Evolutionary conservation across 1,140 invertebrate species (phyloP), one percentile per base, ranked within the genome.

Genomic region (Drosophila persimilis): DNA sequence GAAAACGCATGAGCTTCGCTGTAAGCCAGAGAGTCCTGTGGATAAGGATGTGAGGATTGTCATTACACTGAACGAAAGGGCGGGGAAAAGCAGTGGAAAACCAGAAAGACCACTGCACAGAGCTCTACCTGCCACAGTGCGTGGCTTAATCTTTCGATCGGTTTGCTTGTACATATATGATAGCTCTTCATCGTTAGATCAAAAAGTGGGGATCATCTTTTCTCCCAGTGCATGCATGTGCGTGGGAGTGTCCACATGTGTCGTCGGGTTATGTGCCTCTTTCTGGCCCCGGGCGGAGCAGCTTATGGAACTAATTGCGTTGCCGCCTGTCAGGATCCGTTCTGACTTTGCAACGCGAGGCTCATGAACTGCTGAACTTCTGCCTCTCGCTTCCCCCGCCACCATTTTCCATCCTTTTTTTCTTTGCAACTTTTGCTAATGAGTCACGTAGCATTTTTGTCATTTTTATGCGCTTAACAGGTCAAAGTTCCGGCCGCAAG

Each of bases 371-470:
- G 26, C 8, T 52, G 48, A 57, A 55, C 61, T 65, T 46, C 24
- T 43, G 11, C 45, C 35, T 54, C 51, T 56, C 41, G 52, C 29
- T 1, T 24, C 45, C 35, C 47, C 13, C 6, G 17, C 17, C 17
- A 17, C 17, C 47, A 22, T 47, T 26, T 5, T 26, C 43, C 55
- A 24, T 24, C n/a, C 20, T 24, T 52, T 70, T 43, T 13, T 52
- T 57, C 15, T 61, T 54, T 50, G 53, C 15, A 53, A 52, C 35
- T 59, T 50, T 50, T 26, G 63, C 57, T 81, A 85, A 85, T 85
- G 81, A 85, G 81, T 67, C 81, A 88, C 81, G 81, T 85, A 67
- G 65, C 83, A 55, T 71, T 65, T 86, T 86, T 85, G 81, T 81
- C 77, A 88, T 85, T 85, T 86, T 85, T 88, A 74, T 75, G 59